These are phyloP conservation scores for Poecile atricapillus DNA, from an alignment of 2,113 vertebrate genomes.

Conservation along the genomic window DNA sequence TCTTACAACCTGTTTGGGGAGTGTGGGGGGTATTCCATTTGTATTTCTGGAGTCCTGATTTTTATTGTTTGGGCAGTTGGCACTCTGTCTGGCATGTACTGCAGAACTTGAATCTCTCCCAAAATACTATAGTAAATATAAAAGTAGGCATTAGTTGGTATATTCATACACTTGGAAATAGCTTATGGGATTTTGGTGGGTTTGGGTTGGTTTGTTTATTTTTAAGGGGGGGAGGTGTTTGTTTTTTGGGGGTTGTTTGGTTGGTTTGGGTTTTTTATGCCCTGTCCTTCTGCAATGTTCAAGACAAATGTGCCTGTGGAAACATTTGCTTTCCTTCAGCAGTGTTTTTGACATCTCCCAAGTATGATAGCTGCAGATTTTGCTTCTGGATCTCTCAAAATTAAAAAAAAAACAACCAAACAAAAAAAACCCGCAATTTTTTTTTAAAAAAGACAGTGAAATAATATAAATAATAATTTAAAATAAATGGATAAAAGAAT, in stretches of 20 bases:
- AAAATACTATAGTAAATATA: neutral
- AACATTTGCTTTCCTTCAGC: neutral
- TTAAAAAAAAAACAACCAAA: neutral
- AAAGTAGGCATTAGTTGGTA: neutral
- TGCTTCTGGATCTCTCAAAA: neutral
- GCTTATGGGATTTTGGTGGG: neutral
- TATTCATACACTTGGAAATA: neutral
- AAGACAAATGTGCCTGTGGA: neutral
- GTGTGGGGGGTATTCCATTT: neutral
- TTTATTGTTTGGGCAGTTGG: neutral
- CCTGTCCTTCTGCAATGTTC: neutral
- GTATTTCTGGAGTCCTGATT: neutral
- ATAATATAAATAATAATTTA: neutral
- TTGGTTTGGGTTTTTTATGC: neutral
- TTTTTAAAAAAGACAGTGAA: neutral
- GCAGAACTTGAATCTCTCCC: neutral
- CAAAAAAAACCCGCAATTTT: too few relatives aligned
- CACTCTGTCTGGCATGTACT: neutral
- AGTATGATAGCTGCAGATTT: neutral
- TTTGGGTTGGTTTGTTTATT: too few relatives aligned
- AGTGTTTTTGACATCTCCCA: neutral
- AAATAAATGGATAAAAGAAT: neutral
- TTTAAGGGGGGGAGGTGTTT: fast-evolving
- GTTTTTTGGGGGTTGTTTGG: neutral
- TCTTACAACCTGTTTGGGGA: neutral